A percentile compares a stretch with the other conserved stretches of the same genome.
Conservation (phyloP, 2,888 invertebrate genomes). For the Tinea pellionella region DNA sequence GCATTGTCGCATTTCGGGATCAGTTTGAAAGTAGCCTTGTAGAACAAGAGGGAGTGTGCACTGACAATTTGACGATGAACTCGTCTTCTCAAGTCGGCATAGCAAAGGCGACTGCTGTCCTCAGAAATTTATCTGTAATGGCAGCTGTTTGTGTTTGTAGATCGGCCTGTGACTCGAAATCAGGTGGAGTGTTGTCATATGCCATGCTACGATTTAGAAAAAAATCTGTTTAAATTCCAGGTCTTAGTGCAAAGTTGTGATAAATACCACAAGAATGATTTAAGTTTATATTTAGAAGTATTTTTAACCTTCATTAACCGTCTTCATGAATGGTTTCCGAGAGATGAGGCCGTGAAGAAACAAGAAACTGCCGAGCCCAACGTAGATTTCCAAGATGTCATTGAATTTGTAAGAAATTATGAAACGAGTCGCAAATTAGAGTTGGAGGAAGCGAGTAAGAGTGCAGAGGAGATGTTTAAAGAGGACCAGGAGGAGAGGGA, state of each 20-base stretch:
- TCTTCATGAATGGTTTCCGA: conserved; percentile 67
- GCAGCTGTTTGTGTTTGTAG: too few relatives aligned
- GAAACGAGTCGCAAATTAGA: conserved; percentile 27
- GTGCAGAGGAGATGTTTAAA: conserved; percentile 61
- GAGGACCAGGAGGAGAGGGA: conserved; percentile 53
- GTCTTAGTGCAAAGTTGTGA: conserved; percentile 72
- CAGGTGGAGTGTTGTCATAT: too few relatives aligned
- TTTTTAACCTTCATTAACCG: conserved; percentile 76
- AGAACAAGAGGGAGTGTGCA: too few relatives aligned
- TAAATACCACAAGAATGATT: conserved; percentile 67
- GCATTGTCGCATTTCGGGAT: too few relatives aligned
- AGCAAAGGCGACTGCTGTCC: too few relatives aligned
- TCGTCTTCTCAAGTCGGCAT: too few relatives aligned
- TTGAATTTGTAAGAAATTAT: background rate
- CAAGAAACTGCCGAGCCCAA: background rate
- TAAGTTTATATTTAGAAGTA: conserved; percentile 74
- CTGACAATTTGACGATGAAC: too few relatives aligned
- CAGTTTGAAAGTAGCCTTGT: too few relatives aligned
- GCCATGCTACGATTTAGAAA: background rate
- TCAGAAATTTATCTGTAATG: too few relatives aligned
- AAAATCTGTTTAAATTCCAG: conserved; percentile 29
- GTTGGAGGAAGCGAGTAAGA: conserved; percentile 37
- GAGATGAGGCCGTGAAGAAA: conserved; percentile 15
- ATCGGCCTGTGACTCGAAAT: too few relatives aligned
- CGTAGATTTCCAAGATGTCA: background rate